Evolutionary conservation across 2,113 vertebrate species (phyloP), one percentile per base, ranked within the genome.

Genomic region (Scytalopus superciliaris): DNA sequence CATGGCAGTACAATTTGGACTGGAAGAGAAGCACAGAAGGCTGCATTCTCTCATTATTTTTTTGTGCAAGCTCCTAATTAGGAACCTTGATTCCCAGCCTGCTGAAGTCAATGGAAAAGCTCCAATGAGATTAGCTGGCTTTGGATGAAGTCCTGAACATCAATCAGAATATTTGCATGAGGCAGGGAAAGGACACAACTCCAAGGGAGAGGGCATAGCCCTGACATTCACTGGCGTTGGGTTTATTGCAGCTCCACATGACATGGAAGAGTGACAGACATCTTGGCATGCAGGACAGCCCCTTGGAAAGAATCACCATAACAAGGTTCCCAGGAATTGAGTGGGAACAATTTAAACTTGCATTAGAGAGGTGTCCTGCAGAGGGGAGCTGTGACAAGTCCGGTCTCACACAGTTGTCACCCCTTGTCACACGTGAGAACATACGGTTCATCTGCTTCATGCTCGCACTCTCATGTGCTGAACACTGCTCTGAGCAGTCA

Each of bases 381-480:
- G 85, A 94, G 93, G 84, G 90, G 93, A 94, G 76, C 9, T 89
- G 91, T 81, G 62, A 97, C 74, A 92, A 96, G 94, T 40, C 66
- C 75, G 83, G 78, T 52, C 62, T 83, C 89, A 77, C 42, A 28
- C 89, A 92, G 86, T 88, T 96, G 94, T 92, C 90, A 62, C 47
- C 93, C 95, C 93, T 85, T 64, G 86, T 90, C 47, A 57, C 73
- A 94, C 7, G 3, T 40, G 88, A 84, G 87, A 94, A 91, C 97
- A 97, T 95, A 97, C 95, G 97, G 96, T 93, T 92, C 92, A 76
- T 96, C 94, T 96, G 60, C 87, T 94, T 79, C 49, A 67, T 90
- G 94, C 89, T 49, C 24, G 10, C 80, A 92, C 60, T 84, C 86
- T 92, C 95, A 84, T 86, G 96, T 87, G 94, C 92, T 93, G 81